Evolutionary conservation across 2,113 vertebrate species (phyloP).

Genomic region (Dasypus novemcinctus): DNA sequence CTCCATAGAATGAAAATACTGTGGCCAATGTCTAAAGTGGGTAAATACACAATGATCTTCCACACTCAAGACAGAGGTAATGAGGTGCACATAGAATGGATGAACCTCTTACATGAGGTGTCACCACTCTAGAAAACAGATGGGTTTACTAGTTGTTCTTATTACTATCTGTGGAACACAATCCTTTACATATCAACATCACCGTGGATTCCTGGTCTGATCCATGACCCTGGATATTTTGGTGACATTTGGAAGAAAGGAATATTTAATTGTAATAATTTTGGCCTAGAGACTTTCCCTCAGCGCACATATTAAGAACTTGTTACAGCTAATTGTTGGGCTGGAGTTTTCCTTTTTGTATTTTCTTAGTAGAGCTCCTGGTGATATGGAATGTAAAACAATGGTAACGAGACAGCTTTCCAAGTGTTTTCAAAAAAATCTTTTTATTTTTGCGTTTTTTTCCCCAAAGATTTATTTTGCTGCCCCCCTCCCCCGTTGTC

Average conservation of each 20-base stretch:
- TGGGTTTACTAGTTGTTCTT: conserved; percentile 92
- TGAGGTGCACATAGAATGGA: conserved; percentile 90
- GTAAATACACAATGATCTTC: conserved; percentile 97
- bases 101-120: conserved; percentile 90
- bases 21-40: conserved; percentile 87
- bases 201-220: conserved; percentile 89
- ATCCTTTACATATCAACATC: conserved; percentile 91
- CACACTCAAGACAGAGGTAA: conserved; percentile 94
- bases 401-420: conserved; percentile 5
- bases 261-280: conserved; percentile 40
- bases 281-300: conserved; percentile 36
- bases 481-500: too few species aligned
- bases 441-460: too few species aligned
- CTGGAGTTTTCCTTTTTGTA: conserved; percentile 46
- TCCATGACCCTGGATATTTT: conserved; percentile 40
- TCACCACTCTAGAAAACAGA: conserved; percentile 89
- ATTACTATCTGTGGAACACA: conserved; percentile 88
- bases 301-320: conserved; percentile 19
- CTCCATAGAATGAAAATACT: conserved; percentile 93
- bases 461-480: too few species aligned
- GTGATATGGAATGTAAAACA: neutral
- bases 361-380: conserved; percentile 33
- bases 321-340: neutral
- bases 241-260: neutral
- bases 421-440: too few species aligned